Base-by-base conservation (phyloP, 2,797 vertebrate genomes). In the Takifugu rubripes region DNA sequence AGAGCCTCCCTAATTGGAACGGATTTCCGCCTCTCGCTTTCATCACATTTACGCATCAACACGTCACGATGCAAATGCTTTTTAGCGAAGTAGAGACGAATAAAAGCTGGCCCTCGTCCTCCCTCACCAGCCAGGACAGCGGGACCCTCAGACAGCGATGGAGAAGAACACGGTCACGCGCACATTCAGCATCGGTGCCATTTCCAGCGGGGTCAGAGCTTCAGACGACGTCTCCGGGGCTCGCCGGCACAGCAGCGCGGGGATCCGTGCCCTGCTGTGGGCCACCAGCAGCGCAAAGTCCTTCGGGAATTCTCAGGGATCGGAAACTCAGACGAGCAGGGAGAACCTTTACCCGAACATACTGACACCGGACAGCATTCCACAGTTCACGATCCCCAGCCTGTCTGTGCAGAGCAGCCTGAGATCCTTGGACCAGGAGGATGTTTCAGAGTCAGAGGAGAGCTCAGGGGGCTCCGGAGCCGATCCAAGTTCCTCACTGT, bases 321-420 rank as follows among this genome's bases (percentile, higher is more conserved):
- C 76, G 5, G 89, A 88, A 40, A 72, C 52, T 6, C 82, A 79
- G 65, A 63, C 66, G 21, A 88, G 88, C 61, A 69, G 74, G 51
- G 88, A 92, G 49, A 88, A 68, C 60, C 49, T 86, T 43, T 77
- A 71, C 66, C 53, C 70, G 25, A 78, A 87, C 1, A 78, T 90
- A 25, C 84, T 91, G 79, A 92, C 91, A 0, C 92, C 90, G 0
- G 80, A 86, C 40, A 76, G 56, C 75, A 92, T 93, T 81, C 92
- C 90, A 0, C 90, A 81, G 79, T 94, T 94, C 12, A 88, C 88
- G 1, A 89, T 94, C 54, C 93, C 89, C 0, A 78, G 81, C 45
- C 77, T 87, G 48, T 66, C 80, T 6, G 27, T 61, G 15, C 55
- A 65, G 17, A 70, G 71, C 40, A 48, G 56, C 51, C 63, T 45